Conservation (phyloP, 2,888 invertebrate genomes). For the Drosophila affinis region DNA sequence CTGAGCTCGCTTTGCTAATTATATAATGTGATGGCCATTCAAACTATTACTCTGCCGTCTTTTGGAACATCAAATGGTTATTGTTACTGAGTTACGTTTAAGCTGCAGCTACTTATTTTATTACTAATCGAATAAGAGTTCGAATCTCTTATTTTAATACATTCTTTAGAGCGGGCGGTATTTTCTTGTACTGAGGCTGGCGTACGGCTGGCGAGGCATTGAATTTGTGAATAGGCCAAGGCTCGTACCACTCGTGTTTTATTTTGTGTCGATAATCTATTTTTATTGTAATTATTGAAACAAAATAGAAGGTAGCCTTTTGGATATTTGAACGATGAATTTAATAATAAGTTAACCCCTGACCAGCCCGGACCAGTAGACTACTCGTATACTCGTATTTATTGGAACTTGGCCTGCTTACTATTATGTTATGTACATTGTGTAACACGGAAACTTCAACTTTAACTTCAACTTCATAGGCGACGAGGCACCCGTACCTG, state of each 20-base stretch:
- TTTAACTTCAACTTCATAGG: slow-evolving; percentile 85
- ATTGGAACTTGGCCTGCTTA: slow-evolving; percentile 33
- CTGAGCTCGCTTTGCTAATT: background rate
- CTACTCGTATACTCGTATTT: background rate
- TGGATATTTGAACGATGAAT: background rate
- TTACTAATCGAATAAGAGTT: background rate
- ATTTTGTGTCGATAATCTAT: background rate
- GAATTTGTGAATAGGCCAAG: background rate
- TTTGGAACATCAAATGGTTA: background rate
- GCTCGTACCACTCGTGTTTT: background rate
- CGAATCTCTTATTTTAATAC: too few species aligned
- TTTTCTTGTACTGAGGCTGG: background rate
- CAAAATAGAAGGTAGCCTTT: background rate
- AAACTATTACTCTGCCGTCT: background rate
- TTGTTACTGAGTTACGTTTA: background rate
- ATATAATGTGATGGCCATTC: background rate
- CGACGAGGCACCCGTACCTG: slow-evolving; percentile 97
- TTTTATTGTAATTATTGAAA: background rate
- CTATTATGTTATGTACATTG: slow-evolving; percentile 45
- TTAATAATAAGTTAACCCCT: background rate
- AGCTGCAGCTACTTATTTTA: background rate
- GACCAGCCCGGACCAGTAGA: background rate
- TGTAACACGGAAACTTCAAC: slow-evolving; percentile 76
- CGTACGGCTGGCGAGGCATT: background rate
- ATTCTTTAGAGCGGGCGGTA: background rate